Percentiles rank a stretch among this genome's conserved stretches.
Conservation (phyloP, 2,113 vertebrate species). For the Emydura subglobosa region DNA sequence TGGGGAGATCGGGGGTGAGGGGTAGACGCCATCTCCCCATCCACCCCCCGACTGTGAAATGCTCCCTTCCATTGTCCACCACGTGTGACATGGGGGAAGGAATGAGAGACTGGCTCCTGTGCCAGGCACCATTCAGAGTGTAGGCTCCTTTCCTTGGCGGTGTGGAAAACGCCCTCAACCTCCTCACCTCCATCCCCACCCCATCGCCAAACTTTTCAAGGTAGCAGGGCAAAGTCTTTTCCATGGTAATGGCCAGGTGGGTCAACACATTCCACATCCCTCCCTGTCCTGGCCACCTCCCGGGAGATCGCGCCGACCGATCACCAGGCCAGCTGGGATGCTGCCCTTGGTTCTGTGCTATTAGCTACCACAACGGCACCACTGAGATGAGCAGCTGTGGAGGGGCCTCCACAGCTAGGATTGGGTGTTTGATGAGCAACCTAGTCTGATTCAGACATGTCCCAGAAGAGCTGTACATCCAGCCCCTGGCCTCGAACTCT, state of each 20-base stretch:
- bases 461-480: background rate
- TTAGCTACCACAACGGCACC: background rate
- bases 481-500: background rate
- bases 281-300: background rate
- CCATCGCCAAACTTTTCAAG: background rate
- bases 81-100: background rate
- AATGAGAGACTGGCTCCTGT: no score
- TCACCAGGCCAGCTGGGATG: no score
- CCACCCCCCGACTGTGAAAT: background rate
- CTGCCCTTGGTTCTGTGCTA: background rate
- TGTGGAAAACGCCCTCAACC: background rate
- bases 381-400: background rate
- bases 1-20: background rate
- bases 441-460: background rate
- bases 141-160: background rate
- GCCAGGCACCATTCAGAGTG: background rate
- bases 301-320: background rate
- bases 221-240: background rate
- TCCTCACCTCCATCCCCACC: background rate
- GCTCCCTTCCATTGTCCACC: background rate
- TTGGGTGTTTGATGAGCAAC: background rate
- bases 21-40: background rate
- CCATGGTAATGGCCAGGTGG: background rate
- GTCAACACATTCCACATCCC: background rate
- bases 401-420: background rate